A percentile compares a stretch with the other conserved stretches of the same genome.
These are phyloP conservation scores for Unio delphinus DNA, from an alignment of 2,888 invertebrate species.

Conservation along the genomic window DNA sequence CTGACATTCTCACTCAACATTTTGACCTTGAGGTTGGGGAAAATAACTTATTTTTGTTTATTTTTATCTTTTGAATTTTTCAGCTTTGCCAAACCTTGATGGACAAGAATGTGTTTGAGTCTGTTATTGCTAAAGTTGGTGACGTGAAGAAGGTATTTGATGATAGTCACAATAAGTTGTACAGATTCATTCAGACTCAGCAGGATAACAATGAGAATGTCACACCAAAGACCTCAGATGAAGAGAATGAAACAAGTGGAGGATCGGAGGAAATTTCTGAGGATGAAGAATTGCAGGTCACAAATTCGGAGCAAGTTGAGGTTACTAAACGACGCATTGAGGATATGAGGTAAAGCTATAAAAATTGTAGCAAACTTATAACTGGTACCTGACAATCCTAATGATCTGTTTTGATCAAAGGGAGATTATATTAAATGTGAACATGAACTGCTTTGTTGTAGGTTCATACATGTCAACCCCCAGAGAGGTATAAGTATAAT, in stretches of 20 bases:
- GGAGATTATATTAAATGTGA: too few relatives aligned
- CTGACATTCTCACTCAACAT: too few relatives aligned
- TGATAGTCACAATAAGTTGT: conserved; percentile 64
- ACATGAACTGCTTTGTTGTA: too few relatives aligned
- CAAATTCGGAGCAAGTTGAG: conserved; percentile 5
- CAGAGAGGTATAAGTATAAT: too few relatives aligned
- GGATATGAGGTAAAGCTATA: conserved; percentile 17
- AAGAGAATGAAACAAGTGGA: conserved; percentile 27
- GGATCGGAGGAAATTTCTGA: conserved; percentile 25
- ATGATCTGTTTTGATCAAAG: too few relatives aligned
- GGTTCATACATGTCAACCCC: too few relatives aligned
- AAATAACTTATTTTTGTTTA: too few relatives aligned
- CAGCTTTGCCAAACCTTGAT: conserved; percentile 66
- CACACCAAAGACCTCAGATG: conserved; percentile 18
- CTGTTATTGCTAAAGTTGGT: conserved; percentile 46
- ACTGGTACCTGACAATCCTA: too few relatives aligned
- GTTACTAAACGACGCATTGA: conserved; percentile 13
- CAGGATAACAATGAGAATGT: conserved; percentile 31
- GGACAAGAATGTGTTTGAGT: conserved; percentile 64
- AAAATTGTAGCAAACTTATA: too few relatives aligned
- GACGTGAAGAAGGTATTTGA: conserved; percentile 59
- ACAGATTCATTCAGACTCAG: conserved; percentile 52
- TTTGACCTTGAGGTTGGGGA: too few relatives aligned
- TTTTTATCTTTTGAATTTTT: conserved; percentile 1
- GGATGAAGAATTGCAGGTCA: conserved; percentile 5